These are phyloP conservation scores for Lycaon pictus DNA, from an alignment of 2,113 vertebrate genomes.

Conservation along the genomic window DNA sequence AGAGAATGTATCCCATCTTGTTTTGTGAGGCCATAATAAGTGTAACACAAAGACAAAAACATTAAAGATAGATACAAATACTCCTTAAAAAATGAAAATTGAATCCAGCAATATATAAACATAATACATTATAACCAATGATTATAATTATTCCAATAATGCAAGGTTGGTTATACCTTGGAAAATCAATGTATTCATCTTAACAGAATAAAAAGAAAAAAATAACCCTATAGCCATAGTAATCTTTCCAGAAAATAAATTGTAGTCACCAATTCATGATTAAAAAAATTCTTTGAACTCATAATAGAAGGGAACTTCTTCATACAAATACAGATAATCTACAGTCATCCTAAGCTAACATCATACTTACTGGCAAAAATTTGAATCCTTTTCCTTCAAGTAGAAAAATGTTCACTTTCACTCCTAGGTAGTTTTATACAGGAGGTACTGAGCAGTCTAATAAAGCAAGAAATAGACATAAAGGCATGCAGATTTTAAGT, in stretches of 20 bases:
- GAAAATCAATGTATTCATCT: not conserved
- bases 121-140: not conserved
- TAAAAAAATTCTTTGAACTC: not conserved
- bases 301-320: not conserved
- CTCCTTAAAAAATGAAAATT: not conserved
- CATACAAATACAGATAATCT: not conserved
- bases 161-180: not conserved
- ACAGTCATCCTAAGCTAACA: not conserved
- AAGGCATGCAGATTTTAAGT: not conserved
- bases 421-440: not conserved
- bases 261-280: not conserved
- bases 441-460: not conserved
- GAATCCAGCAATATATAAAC: not conserved
- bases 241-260: not conserved
- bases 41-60: not conserved
- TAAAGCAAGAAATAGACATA: not conserved
- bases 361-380: not conserved
- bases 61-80: not conserved
- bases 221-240: not conserved
- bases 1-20: not conserved
- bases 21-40: not conserved
- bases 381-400: not conserved
- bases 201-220: not conserved
- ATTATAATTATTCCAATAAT: constrained; percentile 13
- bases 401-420: not conserved